Conservation (phyloP, 64 coral and sea anemone genomes). For the Montipora sp. region DNA sequence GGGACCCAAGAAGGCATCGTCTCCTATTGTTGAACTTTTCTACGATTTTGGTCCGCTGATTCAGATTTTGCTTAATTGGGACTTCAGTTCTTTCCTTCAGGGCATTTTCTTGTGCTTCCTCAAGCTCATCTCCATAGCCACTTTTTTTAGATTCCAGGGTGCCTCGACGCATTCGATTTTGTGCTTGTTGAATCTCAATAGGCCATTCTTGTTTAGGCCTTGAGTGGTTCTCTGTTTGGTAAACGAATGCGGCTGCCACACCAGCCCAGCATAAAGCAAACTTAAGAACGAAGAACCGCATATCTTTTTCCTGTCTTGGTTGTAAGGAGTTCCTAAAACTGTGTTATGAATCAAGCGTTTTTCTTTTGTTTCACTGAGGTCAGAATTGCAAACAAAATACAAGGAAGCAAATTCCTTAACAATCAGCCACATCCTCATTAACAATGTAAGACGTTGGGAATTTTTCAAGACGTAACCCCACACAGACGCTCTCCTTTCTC, state of each 20-base stretch:
- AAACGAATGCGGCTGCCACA: not conserved
- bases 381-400: not conserved
- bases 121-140: not conserved
- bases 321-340: not conserved
- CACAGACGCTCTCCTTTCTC: not conserved
- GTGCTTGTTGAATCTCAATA: not conserved
- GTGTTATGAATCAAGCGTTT: not conserved
- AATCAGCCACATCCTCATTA: slow-evolving; percentile 22
- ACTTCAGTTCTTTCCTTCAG: not conserved
- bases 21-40: not conserved
- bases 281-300: not conserved
- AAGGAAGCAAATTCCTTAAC: not conserved
- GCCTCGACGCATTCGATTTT: not conserved
- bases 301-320: not conserved
- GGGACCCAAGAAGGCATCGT: slow-evolving; percentile 1
- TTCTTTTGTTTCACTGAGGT: not conserved
- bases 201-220: not conserved
- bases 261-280: not conserved
- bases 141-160: not conserved
- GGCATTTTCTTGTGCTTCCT: not conserved
- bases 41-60: not conserved
- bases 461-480: not conserved
- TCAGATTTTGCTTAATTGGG: not conserved
- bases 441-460: not conserved
- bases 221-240: not conserved